Evolutionary conservation across 2,888 invertebrate genomes (phyloP), one percentile per base, ranked within the genome.

Genomic region (Notocelia uddmanniana): DNA sequence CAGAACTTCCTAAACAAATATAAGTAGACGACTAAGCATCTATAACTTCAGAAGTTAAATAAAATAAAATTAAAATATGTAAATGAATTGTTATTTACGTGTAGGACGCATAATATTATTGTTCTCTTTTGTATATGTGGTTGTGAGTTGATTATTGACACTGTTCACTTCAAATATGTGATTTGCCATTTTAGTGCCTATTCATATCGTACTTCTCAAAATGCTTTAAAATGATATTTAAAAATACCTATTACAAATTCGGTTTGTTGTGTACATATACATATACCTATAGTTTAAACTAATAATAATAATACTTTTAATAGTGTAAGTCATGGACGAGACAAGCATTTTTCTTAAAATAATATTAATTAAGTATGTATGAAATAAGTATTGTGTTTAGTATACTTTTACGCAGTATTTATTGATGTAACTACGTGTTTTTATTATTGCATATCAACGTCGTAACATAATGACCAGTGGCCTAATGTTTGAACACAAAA

Each of bases 111-210:
- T 68, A 72, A 72, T 72, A 68, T 81, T 72, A 68, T 81, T 73
- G 77, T 81, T 83, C 78, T 84, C 80, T 88, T 79, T 79, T 83
- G 81, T 85, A 81, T 84, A 87, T 84, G 86, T 87, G 92, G 91
- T 92, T 92, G 92, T 92, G 92, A 92, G 83, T 86, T 88, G 80
- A 82, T 80, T 78, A 79, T 79, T 79, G 84, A 83, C 83, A 83
- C 81, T 86, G 81, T 88, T 89, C 85, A 88, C 85, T 88, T 88
- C 83, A 83, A 72, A 82, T 82, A 84, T 89, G 91, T 89, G 88
- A 90, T 89, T 90, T 88, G 91, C 91, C 91, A 90, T 91, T 89
- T 88, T 88, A 90, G 92, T 92, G 92, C 92, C 92, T 92, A 88
- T 84, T 88, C 82, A 79, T 85, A 81, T 83, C 78, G 82, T 85